Evolutionary conservation across 2,797 vertebrate species (phyloP).

Genomic region (Onychomys arenicola): DNA sequence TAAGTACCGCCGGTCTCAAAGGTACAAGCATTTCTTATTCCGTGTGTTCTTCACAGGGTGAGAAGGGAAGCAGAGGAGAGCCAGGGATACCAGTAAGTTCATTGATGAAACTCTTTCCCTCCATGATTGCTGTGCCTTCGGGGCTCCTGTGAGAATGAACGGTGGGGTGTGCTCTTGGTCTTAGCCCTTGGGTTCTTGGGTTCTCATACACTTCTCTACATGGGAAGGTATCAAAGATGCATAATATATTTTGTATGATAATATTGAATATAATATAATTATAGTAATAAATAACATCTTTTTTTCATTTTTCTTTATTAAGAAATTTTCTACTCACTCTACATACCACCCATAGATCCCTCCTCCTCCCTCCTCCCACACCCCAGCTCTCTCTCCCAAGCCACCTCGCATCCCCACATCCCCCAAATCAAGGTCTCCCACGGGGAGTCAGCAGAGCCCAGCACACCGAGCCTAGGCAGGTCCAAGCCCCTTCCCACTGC

Average conservation of each 20-base stretch:
- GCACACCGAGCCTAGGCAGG: no score
- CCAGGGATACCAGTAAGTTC: conserved; percentile 90
- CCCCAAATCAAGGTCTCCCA: no score
- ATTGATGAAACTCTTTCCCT: neutral
- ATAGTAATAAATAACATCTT: no score
- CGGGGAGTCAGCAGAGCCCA: no score
- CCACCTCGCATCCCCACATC: no score
- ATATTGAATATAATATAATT: neutral
- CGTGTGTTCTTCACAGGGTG: conserved; percentile 84
- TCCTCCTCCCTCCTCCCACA: no score
- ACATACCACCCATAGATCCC: no score
- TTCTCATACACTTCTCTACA: neutral
- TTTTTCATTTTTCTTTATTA: no score
- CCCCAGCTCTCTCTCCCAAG: no score
- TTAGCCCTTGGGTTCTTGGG: rapidly evolving
- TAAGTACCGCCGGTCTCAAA: neutral
- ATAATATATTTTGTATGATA: neutral
- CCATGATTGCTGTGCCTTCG: rapidly evolving
- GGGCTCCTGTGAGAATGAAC: rapidly evolving
- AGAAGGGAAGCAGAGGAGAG: conserved; percentile 90
- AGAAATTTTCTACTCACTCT: no score
- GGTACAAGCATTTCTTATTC: neutral
- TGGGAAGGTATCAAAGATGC: neutral
- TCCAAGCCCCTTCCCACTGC: no score
- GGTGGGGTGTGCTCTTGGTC: neutral